Conservation (phyloP, 2,113 vertebrate species). For the Tragulus kanchil region DNA sequence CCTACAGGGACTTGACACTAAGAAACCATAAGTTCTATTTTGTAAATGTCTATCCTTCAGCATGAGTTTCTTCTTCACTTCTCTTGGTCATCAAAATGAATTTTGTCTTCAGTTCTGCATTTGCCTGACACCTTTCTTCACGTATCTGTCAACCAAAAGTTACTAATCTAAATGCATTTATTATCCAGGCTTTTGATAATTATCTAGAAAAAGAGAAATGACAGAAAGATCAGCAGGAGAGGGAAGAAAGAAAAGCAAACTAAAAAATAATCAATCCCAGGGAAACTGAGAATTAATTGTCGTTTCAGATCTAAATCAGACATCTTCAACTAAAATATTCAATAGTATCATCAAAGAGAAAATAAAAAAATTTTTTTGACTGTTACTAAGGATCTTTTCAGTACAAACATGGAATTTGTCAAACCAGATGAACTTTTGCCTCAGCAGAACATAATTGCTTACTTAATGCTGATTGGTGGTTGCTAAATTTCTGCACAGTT, state of each 20-base stretch:
- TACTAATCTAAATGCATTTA: background rate
- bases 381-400: conserved; percentile 24
- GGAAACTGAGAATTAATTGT: background rate
- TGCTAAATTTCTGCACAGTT: conserved; percentile 50
- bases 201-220: conserved; percentile 43
- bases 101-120: conserved; percentile 15
- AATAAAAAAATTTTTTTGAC: background rate
- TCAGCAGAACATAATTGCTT: background rate
- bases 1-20: background rate
- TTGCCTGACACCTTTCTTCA: background rate
- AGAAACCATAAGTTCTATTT: conserved; percentile 37
- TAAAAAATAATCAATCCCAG: conserved; percentile 2
- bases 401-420: conserved; percentile 5
- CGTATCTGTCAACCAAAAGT: background rate
- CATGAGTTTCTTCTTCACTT: conserved; percentile 29
- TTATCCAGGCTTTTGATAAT: background rate
- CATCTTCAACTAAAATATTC: conserved; percentile 32
- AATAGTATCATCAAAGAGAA: background rate
- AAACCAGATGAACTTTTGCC: conserved; percentile 57
- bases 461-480: background rate
- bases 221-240: background rate
- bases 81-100: background rate
- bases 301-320: conserved; percentile 23
- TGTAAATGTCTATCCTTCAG: background rate
- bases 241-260: conserved; percentile 29